phyloP scores from a whole-genome alignment of 2,888 invertebrate genomes.

The Clanis bilineata region DNA sequence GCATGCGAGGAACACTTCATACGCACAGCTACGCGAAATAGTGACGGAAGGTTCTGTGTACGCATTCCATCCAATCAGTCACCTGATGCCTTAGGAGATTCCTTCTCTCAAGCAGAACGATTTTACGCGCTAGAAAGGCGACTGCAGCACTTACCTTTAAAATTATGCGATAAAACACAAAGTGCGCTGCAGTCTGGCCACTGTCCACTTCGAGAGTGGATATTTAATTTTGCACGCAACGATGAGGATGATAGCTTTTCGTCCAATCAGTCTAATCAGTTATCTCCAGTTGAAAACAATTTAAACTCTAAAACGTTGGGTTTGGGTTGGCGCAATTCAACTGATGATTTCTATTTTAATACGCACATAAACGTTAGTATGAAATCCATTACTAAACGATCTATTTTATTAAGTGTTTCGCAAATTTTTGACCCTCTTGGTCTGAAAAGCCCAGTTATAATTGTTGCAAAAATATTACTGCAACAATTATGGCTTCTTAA shows the following conservation, averaged over 20 bases:
- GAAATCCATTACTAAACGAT: not conserved
- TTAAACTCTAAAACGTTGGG: not conserved
- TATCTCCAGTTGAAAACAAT: too few relatives aligned
- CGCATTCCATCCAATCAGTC: not conserved
- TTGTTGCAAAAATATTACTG: not conserved
- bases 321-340: not conserved
- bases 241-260: too few relatives aligned
- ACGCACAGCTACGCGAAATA: too few relatives aligned
- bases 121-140: not conserved
- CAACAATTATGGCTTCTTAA: not conserved
- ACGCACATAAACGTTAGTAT: too few relatives aligned
- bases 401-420: not conserved
- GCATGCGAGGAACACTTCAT: too few relatives aligned
- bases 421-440: not conserved
- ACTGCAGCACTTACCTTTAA: not conserved
- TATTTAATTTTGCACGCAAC: conserved; percentile 22
- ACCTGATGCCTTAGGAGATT: conserved; percentile 8
- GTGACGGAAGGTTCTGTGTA: too few relatives aligned
- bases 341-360: too few relatives aligned
- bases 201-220: conserved; percentile 31
- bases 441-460: not conserved
- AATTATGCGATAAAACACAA: conserved; percentile 20
- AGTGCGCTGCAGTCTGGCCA: conserved; percentile 24
- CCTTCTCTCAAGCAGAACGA: conserved; percentile 6
- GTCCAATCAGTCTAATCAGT: too few relatives aligned